Percentiles rank a stretch among this genome's conserved stretches.
Conservation (phyloP, 2,797 vertebrate species). For the Amblyraja radiata region DNA sequence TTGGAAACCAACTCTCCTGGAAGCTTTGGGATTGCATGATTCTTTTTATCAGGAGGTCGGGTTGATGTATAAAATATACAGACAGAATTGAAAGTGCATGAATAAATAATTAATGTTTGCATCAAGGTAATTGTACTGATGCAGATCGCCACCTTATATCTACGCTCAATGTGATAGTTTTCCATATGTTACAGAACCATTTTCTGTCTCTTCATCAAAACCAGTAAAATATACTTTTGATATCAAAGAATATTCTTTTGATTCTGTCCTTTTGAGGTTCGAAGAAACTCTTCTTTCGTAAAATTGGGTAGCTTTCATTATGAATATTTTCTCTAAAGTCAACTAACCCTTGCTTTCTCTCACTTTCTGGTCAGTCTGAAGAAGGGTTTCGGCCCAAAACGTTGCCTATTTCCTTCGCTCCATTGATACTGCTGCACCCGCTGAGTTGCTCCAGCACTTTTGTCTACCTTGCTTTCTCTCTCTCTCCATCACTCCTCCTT, state of each 20-base stretch:
- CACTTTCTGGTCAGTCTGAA: too few species aligned
- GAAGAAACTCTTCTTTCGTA: neutral
- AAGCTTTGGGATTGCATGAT: neutral
- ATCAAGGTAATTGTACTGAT: neutral
- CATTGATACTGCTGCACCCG: too few species aligned
- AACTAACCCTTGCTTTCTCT: too few species aligned
- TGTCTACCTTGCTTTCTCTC: too few species aligned
- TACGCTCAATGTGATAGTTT: neutral
- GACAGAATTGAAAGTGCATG: neutral
- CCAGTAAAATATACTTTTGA: constrained; percentile 39
- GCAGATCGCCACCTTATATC: neutral
- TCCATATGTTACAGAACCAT: constrained; percentile 27
- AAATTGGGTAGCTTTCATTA: too few species aligned
- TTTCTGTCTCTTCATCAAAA: neutral
- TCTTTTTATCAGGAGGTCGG: neutral
- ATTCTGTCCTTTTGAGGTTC: neutral
- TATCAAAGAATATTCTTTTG: constrained; percentile 39
- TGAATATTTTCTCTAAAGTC: too few species aligned
- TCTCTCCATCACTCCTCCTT: too few species aligned
- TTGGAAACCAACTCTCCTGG: neutral
- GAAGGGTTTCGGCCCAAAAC: too few species aligned
- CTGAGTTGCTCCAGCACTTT: too few species aligned
- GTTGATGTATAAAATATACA: neutral
- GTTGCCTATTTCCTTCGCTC: too few species aligned
- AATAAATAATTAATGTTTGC: neutral